A percentile compares a stretch with the other conserved stretches of the same genome.
Conservation (phyloP, 2,797 vertebrate species). For the Parambassis ranga region DNA sequence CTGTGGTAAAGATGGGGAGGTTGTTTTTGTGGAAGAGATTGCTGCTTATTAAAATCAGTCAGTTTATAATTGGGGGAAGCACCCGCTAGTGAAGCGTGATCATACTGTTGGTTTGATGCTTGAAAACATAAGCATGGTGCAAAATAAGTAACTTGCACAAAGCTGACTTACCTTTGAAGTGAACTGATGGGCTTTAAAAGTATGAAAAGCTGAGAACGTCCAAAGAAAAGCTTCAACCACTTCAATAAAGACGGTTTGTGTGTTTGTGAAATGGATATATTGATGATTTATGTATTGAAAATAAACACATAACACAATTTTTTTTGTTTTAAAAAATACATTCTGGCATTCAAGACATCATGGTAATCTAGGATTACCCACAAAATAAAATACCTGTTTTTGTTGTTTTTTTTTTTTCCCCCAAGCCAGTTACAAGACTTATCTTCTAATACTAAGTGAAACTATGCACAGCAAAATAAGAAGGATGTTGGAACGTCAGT, state of each 20-base stretch:
- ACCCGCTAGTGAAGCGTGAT: not conserved
- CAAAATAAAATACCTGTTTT: no score
- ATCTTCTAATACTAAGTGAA: no score
- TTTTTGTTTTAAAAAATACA: constrained; percentile 1
- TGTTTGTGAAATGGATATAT: not conserved
- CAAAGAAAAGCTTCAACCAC: not conserved
- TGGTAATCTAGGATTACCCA: not conserved
- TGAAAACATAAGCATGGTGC: not conserved
- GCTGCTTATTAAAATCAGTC: not conserved
- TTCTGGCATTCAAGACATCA: not conserved
- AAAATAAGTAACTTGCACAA: not conserved
- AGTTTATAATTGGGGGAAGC: not conserved
- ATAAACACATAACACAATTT: not conserved
- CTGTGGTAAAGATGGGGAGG: not conserved
- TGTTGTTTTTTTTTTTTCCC: no score
- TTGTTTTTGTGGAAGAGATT: not conserved
- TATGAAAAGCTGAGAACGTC: not conserved
- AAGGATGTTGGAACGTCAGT: no score
- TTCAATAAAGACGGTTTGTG: not conserved
- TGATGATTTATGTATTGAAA: constrained; percentile 3
- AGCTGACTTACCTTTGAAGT: constrained; percentile 12
- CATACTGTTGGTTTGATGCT: not conserved
- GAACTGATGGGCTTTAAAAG: constrained; percentile 1
- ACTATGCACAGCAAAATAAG: no score
- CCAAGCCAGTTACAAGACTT: no score